phyloP scores from a whole-genome alignment of 2,797 vertebrate species.

The Enteromius unitaeniatus region DNA sequence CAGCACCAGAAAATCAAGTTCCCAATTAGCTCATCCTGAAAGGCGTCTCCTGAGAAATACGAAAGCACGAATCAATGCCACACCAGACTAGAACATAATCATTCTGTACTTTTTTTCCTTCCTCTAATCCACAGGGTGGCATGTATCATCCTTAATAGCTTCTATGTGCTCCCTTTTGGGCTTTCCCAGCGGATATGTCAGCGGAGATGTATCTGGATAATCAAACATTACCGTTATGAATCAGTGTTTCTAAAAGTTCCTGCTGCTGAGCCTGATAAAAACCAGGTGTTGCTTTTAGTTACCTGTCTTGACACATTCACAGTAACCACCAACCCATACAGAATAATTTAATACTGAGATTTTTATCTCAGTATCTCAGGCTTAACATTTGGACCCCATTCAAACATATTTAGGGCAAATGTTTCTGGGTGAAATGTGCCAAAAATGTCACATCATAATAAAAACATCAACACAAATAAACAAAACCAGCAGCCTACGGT shows the following conservation, averaged over 20 bases:
- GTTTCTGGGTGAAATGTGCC: neutral
- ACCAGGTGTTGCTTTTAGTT: slow-evolving; percentile 23
- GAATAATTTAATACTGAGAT: neutral
- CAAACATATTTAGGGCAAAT: neutral
- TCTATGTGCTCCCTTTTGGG: slow-evolving; percentile 11
- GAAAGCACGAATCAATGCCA: slow-evolving; percentile 22
- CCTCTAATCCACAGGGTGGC: slow-evolving; percentile 12
- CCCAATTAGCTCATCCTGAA: slow-evolving; percentile 35
- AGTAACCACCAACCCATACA: neutral
- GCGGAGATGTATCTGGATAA: slow-evolving; percentile 9
- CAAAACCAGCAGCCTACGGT: neutral
- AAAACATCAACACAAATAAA: neutral
- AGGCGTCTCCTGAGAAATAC: slow-evolving; percentile 42
- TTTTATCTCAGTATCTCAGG: neutral
- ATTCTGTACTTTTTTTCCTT: neutral
- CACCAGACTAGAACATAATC: slow-evolving; percentile 22
- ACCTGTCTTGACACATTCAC: slow-evolving; percentile 32
- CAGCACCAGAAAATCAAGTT: slow-evolving; percentile 29
- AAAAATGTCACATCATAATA: neutral
- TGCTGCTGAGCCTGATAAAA: neutral
- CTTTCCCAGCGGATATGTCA: slow-evolving; percentile 34
- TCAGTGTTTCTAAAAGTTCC: slow-evolving; percentile 14
- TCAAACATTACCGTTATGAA: slow-evolving; percentile 32
- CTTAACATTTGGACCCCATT: neutral
- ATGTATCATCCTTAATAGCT: slow-evolving; percentile 40